Percentiles rank a stretch among this genome's conserved stretches.
phyloP scores from a whole-genome alignment of 2,113 vertebrate species.

The Oenanthe melanoleuca region DNA sequence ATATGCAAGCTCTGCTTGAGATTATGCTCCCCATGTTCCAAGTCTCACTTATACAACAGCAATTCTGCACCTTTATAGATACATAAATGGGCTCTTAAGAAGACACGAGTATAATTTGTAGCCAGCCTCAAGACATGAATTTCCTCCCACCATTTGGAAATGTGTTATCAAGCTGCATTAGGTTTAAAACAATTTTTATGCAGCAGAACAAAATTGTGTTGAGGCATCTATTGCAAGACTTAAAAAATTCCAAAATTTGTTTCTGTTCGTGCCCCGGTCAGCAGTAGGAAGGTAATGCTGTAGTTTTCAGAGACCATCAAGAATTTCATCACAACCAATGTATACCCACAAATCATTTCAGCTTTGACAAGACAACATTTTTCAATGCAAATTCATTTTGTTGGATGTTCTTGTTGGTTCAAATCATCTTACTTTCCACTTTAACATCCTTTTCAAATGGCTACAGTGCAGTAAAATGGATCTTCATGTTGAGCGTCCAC shows the following conservation, averaged over 20 bases:
- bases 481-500: background rate
- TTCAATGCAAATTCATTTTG: background rate
- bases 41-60: background rate
- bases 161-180: background rate
- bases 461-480: background rate
- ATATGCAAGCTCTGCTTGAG: background rate
- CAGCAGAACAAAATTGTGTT: background rate
- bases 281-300: background rate
- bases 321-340: background rate
- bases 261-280: background rate
- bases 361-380: background rate
- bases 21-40: background rate
- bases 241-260: background rate
- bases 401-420: background rate
- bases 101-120: background rate
- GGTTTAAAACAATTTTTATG: background rate
- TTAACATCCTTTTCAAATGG: background rate
- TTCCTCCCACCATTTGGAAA: background rate
- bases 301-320: background rate
- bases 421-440: background rate
- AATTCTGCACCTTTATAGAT: background rate
- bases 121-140: background rate
- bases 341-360: background rate
- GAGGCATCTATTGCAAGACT: background rate
- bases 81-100: constrained; percentile 18